A percentile compares a stretch with the other conserved stretches of the same genome.
phyloP scores from a whole-genome alignment of 2,113 vertebrate species.

The Macquaria australasica region DNA sequence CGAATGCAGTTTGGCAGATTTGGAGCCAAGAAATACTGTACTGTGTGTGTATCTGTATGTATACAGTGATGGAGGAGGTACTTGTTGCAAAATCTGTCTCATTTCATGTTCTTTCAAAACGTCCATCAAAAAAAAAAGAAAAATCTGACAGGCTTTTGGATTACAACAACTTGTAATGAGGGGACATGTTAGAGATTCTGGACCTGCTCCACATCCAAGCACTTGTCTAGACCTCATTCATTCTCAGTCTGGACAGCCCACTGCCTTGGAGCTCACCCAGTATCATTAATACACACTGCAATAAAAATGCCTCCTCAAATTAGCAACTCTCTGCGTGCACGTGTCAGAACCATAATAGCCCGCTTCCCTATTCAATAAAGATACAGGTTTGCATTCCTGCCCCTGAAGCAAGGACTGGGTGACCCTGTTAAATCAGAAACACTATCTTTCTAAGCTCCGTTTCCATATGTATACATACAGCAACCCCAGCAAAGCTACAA shows the following conservation, averaged over 20 bases:
- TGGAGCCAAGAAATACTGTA: constrained; percentile 16
- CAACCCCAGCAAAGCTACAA: constrained; percentile 53
- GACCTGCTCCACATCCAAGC: constrained; percentile 19
- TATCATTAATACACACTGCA: constrained; percentile 51
- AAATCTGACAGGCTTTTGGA: neutral
- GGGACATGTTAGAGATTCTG: neutral
- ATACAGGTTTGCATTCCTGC: constrained; percentile 46
- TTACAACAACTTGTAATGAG: neutral
- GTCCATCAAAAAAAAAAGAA: neutral
- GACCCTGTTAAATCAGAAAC: constrained; percentile 59
- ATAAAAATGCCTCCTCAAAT: constrained; percentile 59
- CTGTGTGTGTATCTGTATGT: neutral
- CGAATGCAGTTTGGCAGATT: constrained; percentile 25
- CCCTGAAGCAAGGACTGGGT: constrained; percentile 58
- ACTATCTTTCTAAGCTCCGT: constrained; percentile 32
- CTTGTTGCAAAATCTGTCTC: neutral
- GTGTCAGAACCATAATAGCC: constrained; percentile 47
- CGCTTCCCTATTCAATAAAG: constrained; percentile 42
- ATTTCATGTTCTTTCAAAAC: neutral
- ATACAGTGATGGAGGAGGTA: neutral
- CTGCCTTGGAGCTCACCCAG: constrained; percentile 48
- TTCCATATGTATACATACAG: constrained; percentile 58
- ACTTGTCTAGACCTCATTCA: constrained; percentile 27
- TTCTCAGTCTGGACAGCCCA: constrained; percentile 39
- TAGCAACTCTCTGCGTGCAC: constrained; percentile 42